A percentile compares a stretch with the other conserved stretches of the same genome.
phyloP scores from a whole-genome alignment of 2,888 invertebrate species.

The Zhuqinia jingwanae region DNA sequence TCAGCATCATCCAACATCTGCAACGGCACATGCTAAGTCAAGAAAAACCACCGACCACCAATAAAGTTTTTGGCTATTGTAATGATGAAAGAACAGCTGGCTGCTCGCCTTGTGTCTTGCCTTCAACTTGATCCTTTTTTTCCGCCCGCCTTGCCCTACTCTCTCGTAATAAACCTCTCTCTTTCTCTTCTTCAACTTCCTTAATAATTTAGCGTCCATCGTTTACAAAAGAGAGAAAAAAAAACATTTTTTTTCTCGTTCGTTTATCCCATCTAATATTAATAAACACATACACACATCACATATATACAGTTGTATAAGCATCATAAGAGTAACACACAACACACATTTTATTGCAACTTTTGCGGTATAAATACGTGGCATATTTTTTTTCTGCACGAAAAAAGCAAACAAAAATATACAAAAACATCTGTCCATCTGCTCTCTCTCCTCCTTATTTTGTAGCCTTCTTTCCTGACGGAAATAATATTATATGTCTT shows the following conservation, averaged over 20 bases:
- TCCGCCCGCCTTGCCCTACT: slow-evolving; percentile 49
- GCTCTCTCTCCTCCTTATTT: background rate
- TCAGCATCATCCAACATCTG: background rate
- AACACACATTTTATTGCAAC: slow-evolving; percentile 21
- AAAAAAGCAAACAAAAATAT: no score
- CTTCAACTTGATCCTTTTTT: slow-evolving; percentile 45
- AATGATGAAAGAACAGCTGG: slow-evolving; percentile 53
- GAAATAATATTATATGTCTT: background rate
- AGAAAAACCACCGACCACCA: slow-evolving; percentile 36
- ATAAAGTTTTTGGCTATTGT: slow-evolving; percentile 34
- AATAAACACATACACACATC: background rate
- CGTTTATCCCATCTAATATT: slow-evolving; percentile 26
- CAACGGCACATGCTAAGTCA: slow-evolving; percentile 45
- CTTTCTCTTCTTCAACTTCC: slow-evolving; percentile 38
- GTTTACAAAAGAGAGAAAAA: background rate
- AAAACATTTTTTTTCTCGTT: slow-evolving; percentile 34
- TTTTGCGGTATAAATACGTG: background rate
- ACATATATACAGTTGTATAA: no score
- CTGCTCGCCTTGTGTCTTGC: slow-evolving; percentile 42
- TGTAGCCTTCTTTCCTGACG: background rate
- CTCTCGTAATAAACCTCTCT: background rate
- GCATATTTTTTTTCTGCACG: slow-evolving; percentile 14
- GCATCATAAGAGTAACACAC: no score
- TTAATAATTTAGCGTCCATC: slow-evolving; percentile 50
- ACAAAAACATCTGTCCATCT: slow-evolving; percentile 36